These are phyloP conservation scores for Cheiracanthium punctorium DNA, from an alignment of 2,888 invertebrate species.

Conservation along the genomic window DNA sequence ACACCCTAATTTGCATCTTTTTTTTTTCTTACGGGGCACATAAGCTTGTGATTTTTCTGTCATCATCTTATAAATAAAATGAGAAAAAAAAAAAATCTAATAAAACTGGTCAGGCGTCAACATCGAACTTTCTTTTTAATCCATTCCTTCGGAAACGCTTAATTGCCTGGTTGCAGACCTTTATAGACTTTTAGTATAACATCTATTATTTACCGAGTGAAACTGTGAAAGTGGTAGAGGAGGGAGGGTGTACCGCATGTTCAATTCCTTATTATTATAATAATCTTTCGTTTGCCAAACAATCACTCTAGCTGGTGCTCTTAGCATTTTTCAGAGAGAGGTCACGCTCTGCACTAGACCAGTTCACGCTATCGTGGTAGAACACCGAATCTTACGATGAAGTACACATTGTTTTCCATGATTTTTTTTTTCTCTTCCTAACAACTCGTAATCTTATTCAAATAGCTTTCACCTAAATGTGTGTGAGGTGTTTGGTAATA, in stretches of 20 bases:
- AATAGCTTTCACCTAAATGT: background rate
- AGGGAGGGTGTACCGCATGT: background rate
- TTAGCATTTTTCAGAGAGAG: background rate
- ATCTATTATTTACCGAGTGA: background rate
- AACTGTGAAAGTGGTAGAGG: background rate
- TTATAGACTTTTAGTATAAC: background rate
- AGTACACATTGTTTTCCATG: background rate
- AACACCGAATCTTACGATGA: background rate
- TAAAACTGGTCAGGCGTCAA: too few species aligned
- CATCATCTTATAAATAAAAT: too few species aligned
- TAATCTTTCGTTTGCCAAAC: background rate
- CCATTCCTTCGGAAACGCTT: too few species aligned
- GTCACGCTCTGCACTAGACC: background rate
- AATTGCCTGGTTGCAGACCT: background rate
- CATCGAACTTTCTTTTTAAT: too few species aligned
- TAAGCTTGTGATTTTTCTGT: too few species aligned
- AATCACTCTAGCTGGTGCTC: background rate
- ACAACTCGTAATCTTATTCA: background rate
- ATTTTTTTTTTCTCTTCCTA: too few species aligned
- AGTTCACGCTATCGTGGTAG: background rate
- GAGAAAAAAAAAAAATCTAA: too few species aligned
- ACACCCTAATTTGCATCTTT: too few species aligned
- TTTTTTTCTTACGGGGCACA: too few species aligned
- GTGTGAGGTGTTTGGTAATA: too few species aligned
- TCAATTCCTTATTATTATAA: background rate